Percentiles rank a stretch among this genome's conserved stretches.
Evolutionary conservation across 2,888 invertebrate species (phyloP).

Genomic region (Nudaria mundana): DNA sequence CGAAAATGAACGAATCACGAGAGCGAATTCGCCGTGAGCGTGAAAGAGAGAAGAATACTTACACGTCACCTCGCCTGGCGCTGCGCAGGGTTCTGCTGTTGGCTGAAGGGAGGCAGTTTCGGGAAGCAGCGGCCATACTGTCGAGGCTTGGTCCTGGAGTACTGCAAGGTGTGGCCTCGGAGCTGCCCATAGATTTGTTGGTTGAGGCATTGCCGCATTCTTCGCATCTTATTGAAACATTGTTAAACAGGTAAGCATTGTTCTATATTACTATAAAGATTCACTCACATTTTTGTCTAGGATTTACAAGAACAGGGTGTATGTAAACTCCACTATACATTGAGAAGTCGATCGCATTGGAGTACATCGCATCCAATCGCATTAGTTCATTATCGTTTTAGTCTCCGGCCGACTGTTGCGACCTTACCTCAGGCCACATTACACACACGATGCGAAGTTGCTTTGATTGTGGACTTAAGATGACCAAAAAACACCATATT

Average conservation of each 20-base stretch:
- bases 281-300: no score
- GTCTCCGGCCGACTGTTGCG: no score
- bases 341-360: no score
- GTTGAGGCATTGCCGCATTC: constrained; percentile 95
- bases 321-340: no score
- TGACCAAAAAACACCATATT: no score
- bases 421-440: no score
- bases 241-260: constrained; percentile 83
- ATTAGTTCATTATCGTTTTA: no score
- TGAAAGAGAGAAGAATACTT: constrained; percentile 80
- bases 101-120: constrained; percentile 93
- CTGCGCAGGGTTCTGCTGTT: constrained; percentile 87
- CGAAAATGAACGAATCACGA: constrained; percentile 85
- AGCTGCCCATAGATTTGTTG: constrained; percentile 92
- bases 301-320: no score
- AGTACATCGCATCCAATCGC: no score
- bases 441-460: no score
- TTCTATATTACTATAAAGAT: not conserved
- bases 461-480: no score
- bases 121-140: constrained; percentile 94
- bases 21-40: constrained; percentile 86
- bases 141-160: constrained; percentile 90
- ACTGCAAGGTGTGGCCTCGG: constrained; percentile 87
- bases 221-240: constrained; percentile 91
- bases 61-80: constrained; percentile 85